These are phyloP conservation scores for Peribatodes rhomboidaria DNA, from an alignment of 2,888 invertebrate species.

Conservation along the genomic window DNA sequence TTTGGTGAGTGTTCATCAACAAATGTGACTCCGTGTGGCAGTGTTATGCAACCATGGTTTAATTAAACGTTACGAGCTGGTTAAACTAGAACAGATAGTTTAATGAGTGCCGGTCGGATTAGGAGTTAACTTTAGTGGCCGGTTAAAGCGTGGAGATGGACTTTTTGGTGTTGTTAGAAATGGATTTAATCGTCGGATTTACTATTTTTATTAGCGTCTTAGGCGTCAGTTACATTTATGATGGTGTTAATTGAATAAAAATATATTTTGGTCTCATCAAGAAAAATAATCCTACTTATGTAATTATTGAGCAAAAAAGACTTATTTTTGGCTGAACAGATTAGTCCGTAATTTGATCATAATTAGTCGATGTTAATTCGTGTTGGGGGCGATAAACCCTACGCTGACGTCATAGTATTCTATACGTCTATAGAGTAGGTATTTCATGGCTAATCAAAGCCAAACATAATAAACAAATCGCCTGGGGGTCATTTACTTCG, in stretches of 20 bases:
- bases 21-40: constrained; percentile 41
- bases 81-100: constrained; percentile 46
- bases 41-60: constrained; percentile 47
- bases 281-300: too few relatives aligned
- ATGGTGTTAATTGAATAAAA: too few relatives aligned
- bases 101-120: constrained; percentile 40
- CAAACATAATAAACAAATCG: neutral
- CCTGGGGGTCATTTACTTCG: constrained; percentile 6
- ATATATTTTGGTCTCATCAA: too few relatives aligned
- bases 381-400: too few relatives aligned
- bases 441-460: neutral
- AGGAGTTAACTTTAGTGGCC: constrained; percentile 31
- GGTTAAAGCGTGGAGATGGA: constrained; percentile 13
- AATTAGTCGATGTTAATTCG: too few relatives aligned
- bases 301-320: too few relatives aligned
- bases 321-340: too few relatives aligned
- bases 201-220: neutral
- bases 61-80: constrained; percentile 47
- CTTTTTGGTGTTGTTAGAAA: constrained; percentile 6
- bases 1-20: constrained; percentile 27
- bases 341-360: too few relatives aligned
- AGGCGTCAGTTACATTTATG: too few relatives aligned
- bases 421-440: neutral
- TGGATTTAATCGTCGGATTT: neutral
- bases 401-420: too few relatives aligned